A percentile compares a stretch with the other conserved stretches of the same genome.
phyloP scores from a whole-genome alignment of 2,113 vertebrate species.

The Vireo altiloquus region DNA sequence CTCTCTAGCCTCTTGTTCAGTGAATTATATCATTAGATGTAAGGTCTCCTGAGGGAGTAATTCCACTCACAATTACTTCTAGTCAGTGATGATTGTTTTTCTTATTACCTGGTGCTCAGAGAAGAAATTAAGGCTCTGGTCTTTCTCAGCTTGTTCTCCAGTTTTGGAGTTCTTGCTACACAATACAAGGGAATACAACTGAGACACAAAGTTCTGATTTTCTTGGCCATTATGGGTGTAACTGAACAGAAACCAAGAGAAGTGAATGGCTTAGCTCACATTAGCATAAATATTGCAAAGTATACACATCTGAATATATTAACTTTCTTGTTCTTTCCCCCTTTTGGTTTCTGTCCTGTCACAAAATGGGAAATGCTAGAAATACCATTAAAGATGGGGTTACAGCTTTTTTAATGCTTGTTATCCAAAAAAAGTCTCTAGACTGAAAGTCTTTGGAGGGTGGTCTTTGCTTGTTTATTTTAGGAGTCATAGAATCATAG shows the following conservation, averaged over 20 bases:
- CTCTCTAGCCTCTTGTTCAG: background rate
- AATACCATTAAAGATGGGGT: background rate
- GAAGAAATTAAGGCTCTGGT: background rate
- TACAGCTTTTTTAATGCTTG: background rate
- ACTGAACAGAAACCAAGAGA: background rate
- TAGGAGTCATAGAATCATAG: background rate
- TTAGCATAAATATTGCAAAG: background rate
- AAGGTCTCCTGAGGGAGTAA: background rate
- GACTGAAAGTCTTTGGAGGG: background rate
- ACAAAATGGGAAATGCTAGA: background rate
- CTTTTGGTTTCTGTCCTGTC: background rate
- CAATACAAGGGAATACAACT: background rate
- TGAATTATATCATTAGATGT: background rate
- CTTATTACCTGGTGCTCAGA: background rate
- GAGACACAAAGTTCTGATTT: background rate
- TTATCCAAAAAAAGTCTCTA: background rate
- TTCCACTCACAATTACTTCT: background rate
- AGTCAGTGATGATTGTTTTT: background rate
- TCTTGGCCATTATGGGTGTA: background rate
- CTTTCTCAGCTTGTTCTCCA: background rate
- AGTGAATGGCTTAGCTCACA: background rate
- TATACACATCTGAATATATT: background rate
- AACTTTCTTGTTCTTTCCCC: background rate
- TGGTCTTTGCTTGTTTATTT: background rate
- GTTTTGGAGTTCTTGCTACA: fast-evolving